Evolutionary conservation across 2,888 invertebrate species (phyloP), one percentile per base, ranked within the genome.

Genomic region (Leptinotarsa peninsularis): DNA sequence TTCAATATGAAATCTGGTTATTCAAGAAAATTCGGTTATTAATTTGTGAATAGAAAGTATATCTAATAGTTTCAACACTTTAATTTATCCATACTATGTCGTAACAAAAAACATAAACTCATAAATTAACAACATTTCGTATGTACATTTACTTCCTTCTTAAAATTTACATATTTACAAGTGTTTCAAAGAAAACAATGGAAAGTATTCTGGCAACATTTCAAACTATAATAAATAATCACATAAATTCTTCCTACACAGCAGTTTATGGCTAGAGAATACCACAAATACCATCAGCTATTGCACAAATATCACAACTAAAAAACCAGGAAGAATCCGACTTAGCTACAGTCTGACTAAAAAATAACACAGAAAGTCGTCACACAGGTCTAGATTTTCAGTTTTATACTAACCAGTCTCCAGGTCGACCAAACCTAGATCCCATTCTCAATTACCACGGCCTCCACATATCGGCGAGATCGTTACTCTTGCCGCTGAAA

Each of bases 401-500:
- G 60, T 63, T 69, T 69, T 69, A 43, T 69, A 69, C 69, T 68
- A 14, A 13, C 68, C 52, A 52, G 54, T 54, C 68, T 13, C 56
- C 69, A 43, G 56, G 23, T 33, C 27, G 18, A 69, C 69, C 69
- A 69, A 56, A 69, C 21, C 33, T 33, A 10, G 4, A 54, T 58
- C 49, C 21, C 3, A 27, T 54, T 56, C 15, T 27, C 23, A 21
- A 67, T 79, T 74, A 90, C 90, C 90, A 90, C 70, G 90, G 90
- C 76, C 90, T 86, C 90, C 90, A 90, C 90, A 90, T 90, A 80
- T 82, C 86, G 78, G 83, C 73, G 52, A 73, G 78, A 60, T 88
- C 86, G 79, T 85, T 85, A 76, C 83, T 88, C 82, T 89, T 90
- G 10, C 75, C 78, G 81, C 90, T 90, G 81, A 88, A 90, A 84